Evolutionary conservation across 1,140 invertebrate species (phyloP), one percentile per base, ranked within the genome.

Genomic region (Aphis craccivora): DNA sequence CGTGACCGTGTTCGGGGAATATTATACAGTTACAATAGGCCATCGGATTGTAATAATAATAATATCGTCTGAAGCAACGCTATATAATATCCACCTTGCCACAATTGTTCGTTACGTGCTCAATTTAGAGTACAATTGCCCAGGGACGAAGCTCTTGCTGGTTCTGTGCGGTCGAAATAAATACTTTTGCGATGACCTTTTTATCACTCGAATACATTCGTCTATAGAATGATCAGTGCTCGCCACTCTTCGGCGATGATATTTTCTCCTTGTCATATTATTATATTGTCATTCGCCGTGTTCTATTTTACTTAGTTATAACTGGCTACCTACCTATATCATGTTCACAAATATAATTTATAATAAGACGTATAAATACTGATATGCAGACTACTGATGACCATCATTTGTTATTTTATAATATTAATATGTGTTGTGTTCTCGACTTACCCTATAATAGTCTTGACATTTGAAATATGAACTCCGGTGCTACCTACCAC

Each of bases 41-140:
- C 4, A 76, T 76, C 11, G n/a, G 60, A 76, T 35, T 30, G 60
- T 67, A 76, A 76, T 76, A 76, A 67, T 67, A n/a, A n/a, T 76
- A n/a, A 76, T 76, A 76, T 76, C 60, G 30, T n/a, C 60, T 76
- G 60, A 76, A n/a, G 14, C n/a, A 76, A 76, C n/a, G n/a, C 60
- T 76, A 76, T 76, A 76, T 76, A 76, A 76, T 76, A 76, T 76
- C 30, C 30, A 5, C 60, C 60, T 76, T 5, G 0, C 60, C 30
- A n/a, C 60, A 76, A 76, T 76, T 76, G 60, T 76, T 76, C 60
- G 30, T 76, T 76, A 76, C 60, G 60, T 76, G 60, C 60, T 76
- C 30, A 76, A 76, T 76, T 76, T 76, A 14, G 14, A 18, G 60
- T 76, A 35, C 60, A 76, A 76, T 76, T 35, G 60, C 4, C 60